Conservation (phyloP, 2,888 invertebrate species). For the Nephrocerus scutellatus region DNA sequence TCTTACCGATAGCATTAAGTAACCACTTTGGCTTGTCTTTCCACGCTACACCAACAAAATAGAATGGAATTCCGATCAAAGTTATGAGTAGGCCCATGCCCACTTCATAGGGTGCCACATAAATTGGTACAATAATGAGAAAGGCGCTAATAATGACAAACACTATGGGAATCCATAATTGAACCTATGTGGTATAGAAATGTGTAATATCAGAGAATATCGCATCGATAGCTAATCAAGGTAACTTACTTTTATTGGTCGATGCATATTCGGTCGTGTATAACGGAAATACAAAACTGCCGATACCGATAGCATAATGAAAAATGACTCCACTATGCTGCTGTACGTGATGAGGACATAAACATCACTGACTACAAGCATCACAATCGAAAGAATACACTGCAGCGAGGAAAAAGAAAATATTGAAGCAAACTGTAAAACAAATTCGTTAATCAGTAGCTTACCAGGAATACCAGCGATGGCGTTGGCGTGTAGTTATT, state of each 20-base stretch:
- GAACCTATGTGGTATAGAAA: too few relatives aligned
- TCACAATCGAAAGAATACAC: constrained; percentile 76
- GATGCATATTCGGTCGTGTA: constrained; percentile 65
- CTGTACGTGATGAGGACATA: constrained; percentile 84
- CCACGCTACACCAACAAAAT: constrained; percentile 64
- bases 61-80: constrained; percentile 75
- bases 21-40: constrained; percentile 59
- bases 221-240: too few relatives aligned
- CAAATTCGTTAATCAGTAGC: constrained; percentile 27
- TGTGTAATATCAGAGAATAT: too few relatives aligned
- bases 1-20: constrained; percentile 55
- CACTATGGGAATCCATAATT: constrained; percentile 64
- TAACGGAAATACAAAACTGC: constrained; percentile 79
- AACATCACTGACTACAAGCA: constrained; percentile 78
- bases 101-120: constrained; percentile 73
- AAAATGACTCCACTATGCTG: constrained; percentile 87
- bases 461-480: constrained; percentile 74
- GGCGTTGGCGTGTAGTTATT: constrained; percentile 71
- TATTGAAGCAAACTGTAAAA: constrained; percentile 13
- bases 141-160: constrained; percentile 74
- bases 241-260: constrained; percentile 74
- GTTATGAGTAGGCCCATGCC: constrained; percentile 73
- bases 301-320: constrained; percentile 78
- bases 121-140: constrained; percentile 69
- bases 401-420: constrained; percentile 46